Percentiles rank a stretch among this genome's conserved stretches.
Conservation (phyloP, 2,888 invertebrate species). For the Epiblema foenella region DNA sequence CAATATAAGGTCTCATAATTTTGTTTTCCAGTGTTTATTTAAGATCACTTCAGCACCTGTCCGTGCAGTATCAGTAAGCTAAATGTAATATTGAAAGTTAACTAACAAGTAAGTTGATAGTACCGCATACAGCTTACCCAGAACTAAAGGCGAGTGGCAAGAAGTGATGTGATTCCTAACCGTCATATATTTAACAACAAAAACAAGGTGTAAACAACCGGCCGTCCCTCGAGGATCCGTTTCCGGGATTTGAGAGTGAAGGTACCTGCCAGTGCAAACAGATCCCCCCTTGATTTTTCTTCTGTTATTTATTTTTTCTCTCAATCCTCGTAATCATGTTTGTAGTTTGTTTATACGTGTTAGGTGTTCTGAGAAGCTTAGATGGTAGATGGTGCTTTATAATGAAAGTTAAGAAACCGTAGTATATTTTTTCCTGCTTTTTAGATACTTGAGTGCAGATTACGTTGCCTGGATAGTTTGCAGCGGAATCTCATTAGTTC, state of each 20-base stretch:
- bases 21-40: no score
- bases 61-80: no score
- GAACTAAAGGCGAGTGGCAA: not conserved
- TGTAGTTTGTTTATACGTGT: constrained; percentile 64
- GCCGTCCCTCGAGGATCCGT: constrained; percentile 58
- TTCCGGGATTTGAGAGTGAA: constrained; percentile 61
- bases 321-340: constrained; percentile 74
- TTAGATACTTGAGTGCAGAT: not conserved
- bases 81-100: no score
- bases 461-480: not conserved
- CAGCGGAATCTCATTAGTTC: not conserved
- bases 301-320: constrained; percentile 73
- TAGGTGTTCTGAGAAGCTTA: constrained; percentile 57
- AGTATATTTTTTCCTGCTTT: not conserved
- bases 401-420: constrained; percentile 27
- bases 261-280: constrained; percentile 63
- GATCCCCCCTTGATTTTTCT: constrained; percentile 69
- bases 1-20: no score
- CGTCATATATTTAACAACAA: constrained; percentile 51
- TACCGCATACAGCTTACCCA: no score
- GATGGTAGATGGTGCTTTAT: constrained; percentile 52
- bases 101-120: no score
- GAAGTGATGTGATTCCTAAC: constrained; percentile 15
- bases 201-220: constrained; percentile 55
- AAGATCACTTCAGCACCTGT: no score